Conservation (phyloP, 2,113 vertebrate species). For the Ctenodactylus gundi region DNA sequence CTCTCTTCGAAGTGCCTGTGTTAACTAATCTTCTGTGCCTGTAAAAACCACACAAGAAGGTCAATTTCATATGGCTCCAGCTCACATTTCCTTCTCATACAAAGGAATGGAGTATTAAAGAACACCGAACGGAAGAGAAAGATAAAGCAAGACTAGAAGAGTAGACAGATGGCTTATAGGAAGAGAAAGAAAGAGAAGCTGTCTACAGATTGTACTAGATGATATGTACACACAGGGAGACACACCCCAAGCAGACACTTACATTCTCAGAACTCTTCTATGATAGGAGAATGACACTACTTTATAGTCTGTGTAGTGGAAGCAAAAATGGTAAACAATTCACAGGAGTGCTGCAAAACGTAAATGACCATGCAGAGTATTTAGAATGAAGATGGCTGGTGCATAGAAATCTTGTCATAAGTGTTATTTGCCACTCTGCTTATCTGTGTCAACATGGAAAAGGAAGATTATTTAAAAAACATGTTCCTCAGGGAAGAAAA, state of each 20-base stretch:
- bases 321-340: too few species aligned
- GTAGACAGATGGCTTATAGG: background rate
- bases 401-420: too few species aligned
- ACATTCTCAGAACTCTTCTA: background rate
- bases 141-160: background rate
- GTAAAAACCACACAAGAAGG: conserved; percentile 23
- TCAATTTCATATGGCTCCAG: background rate
- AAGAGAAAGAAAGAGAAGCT: conserved; percentile 21
- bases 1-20: background rate
- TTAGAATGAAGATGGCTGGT: too few species aligned
- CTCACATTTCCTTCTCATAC: conserved; percentile 39
- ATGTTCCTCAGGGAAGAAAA: too few species aligned
- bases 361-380: too few species aligned
- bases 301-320: background rate
- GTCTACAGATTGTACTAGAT: background rate
- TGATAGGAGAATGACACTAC: background rate
- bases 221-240: background rate
- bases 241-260: background rate
- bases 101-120: conserved; percentile 18
- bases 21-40: conserved; percentile 24
- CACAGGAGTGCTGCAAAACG: too few species aligned
- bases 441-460: too few species aligned
- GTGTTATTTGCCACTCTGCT: too few species aligned
- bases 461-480: too few species aligned
- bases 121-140: conserved; percentile 11